Base-by-base conservation (phyloP, 2,797 vertebrate species). In the Clarias pachynema region DNA sequence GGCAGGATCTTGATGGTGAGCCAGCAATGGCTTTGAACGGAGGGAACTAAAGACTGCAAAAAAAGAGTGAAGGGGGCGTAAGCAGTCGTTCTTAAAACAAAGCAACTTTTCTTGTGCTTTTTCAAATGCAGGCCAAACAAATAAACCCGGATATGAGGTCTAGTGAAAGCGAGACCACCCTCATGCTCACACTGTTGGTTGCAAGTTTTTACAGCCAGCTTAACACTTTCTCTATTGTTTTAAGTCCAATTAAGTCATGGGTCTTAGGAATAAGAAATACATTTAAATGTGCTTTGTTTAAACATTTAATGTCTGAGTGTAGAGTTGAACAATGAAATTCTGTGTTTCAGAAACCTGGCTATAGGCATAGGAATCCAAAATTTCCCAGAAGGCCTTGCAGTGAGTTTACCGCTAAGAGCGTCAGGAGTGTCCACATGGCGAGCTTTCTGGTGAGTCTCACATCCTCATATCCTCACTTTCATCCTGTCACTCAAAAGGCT, bases 321-420 rank as follows among this genome's bases (percentile, higher is more conserved):
- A 62, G 1, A 62, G 16, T 65, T 49, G 29, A 65, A 65, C n/a
- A 65, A 29, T 29, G 20, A 63, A 40, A 49, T 22, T 66, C 59
- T 90, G 84, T 93, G 74, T 79, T 88, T 34, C 89, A 99, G 98
- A 93, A 99, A 99, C 78, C 88, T 99, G 85, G 98, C 98, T 5
- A 93, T 99, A 8, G 98, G 98, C 65, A 98, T 99, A 1, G 98
- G 98, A 82, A 98, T 99, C 89, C 98, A 99, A 92, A 99, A 99
- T 87, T 99, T 99, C 92, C 98, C 98, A 0, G 98, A 99, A 93
- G 98, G 98, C 81, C 94, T 99, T 75, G 98, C 98, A 0, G 98
- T 99, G 90, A 99, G 98, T 89, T 94, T 99, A 37, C 98, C 98
- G 0, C 93, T 99, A 56, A 94, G 95, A 0, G 97, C 97, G 0